These are phyloP conservation scores for Platysternon megacephalum DNA, from an alignment of 2,113 vertebrate species.

Conservation along the genomic window DNA sequence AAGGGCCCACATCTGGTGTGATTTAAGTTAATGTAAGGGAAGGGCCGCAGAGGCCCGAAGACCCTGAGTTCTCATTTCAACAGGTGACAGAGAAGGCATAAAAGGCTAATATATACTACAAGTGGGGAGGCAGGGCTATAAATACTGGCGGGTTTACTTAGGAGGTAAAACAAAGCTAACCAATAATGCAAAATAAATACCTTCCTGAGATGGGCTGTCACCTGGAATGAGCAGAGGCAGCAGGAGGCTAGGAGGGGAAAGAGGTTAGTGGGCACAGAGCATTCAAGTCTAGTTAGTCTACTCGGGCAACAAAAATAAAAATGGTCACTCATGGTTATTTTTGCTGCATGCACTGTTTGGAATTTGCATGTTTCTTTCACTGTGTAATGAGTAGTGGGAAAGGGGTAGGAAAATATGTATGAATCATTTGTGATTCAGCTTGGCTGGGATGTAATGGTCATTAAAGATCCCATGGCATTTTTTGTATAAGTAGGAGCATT, in stretches of 20 bases:
- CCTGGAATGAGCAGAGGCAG: conserved; percentile 23
- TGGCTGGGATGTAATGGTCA: fast-evolving
- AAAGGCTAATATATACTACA: conserved; percentile 82
- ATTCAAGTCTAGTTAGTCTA: not conserved
- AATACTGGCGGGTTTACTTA: conserved; percentile 73
- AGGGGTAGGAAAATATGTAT: not conserved
- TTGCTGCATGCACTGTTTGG: not conserved
- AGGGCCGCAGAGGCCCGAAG: conserved; percentile 71
- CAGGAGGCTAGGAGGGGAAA: not conserved
- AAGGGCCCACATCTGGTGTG: conserved; percentile 91
- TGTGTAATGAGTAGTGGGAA: not conserved
- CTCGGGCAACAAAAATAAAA: not conserved
- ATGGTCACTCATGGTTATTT: not conserved
- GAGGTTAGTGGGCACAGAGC: not conserved
- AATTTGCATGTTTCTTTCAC: not conserved
- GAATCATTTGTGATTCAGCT: not conserved
- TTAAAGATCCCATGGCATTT: not conserved
- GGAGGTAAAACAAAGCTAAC: conserved; percentile 70
- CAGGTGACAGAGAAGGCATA: conserved; percentile 88
- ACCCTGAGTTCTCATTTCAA: conserved; percentile 84
- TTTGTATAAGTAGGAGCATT: fast-evolving
- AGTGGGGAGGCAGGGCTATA: conserved; percentile 69
- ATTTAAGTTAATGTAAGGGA: conserved; percentile 85
- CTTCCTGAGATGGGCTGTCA: conserved; percentile 57
- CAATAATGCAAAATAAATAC: conserved; percentile 73